Base-by-base conservation (phyloP, 1,140 invertebrate species). In the Drosophila eugracilis region DNA sequence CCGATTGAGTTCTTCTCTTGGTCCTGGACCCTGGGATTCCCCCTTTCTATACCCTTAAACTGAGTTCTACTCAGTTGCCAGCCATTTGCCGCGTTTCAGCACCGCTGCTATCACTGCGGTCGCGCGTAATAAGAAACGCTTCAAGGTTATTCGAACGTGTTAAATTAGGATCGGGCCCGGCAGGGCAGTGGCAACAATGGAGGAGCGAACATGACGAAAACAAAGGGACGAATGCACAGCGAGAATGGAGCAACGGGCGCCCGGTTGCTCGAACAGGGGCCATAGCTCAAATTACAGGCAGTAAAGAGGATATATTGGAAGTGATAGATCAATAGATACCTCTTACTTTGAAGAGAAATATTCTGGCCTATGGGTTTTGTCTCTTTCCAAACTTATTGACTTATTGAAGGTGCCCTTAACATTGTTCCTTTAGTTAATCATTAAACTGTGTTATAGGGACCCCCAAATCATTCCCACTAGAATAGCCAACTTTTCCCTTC, bases 121-220 rank as follows among this genome's bases (percentile, higher is more conserved):
- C 78, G 78, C 83, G 83, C 83, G 84, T 83, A 86, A 86, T 88
- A 83, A 78, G 83, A 86, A 86, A 89, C 84, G 83, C 78, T 88
- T 83, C 78, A 86, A 89, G 78, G 83, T 86, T 86, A 88, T 88
- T 88, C 81, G 81, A 86, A 86, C 83, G 83, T 86, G 83, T 86
- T 86, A 89, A 86, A 83, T 86, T 83, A 78, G 81, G 84, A 86
- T 88, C 84, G 80, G 62, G 75, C 52, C 75, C 75, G 57, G 74
- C 54, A 60, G 53, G 58, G 66, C 58, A 81, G 57, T 80, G 48
- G 73, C 65, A 80, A 88, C 83, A 88, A 89, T 71, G 74, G 74
- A 65, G 74, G 59, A 86, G 73, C 71, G 66, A 83, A 83, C 83
- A 86, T 86, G 83, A 75, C 83, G 74, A 83, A 75, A 86, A 86